A percentile compares a stretch with the other conserved stretches of the same genome.
Conservation (phyloP, 1,140 invertebrate species). For the Aphaenogaster ashmeadi region DNA sequence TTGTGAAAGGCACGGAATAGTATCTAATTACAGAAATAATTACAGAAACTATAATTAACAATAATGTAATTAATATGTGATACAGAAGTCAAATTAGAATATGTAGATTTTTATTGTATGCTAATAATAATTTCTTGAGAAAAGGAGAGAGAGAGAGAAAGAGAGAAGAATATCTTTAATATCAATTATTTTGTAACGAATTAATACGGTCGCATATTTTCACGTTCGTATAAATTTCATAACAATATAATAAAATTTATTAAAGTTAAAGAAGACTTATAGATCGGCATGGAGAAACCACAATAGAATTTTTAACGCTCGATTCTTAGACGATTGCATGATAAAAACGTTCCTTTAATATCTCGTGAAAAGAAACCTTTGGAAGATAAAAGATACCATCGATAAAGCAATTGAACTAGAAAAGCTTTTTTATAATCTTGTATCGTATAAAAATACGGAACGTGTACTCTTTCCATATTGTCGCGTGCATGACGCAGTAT, state of each 20-base stretch:
- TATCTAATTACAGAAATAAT: not conserved
- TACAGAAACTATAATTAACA: not conserved
- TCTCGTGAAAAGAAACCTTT: not conserved
- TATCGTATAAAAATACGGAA: not conserved
- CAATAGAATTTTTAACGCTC: not conserved
- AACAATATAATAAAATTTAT: not conserved
- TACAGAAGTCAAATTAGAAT: not conserved
- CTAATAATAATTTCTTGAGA: not conserved
- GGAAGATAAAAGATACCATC: not conserved
- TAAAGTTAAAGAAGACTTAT: not conserved
- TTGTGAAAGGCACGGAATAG: not conserved
- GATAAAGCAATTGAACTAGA: not conserved
- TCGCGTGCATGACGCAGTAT: not conserved
- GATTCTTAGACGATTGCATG: not conserved
- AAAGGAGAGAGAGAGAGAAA: not conserved
- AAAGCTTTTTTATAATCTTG: not conserved
- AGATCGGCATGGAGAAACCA: not conserved
- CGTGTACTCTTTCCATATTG: conserved; percentile 7
- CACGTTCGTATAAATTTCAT: not conserved
- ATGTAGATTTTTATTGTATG: not conserved
- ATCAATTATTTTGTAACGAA: not conserved
- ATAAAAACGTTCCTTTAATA: not conserved
- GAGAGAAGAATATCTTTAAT: not conserved
- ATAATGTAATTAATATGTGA: too few species aligned
- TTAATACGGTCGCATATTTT: not conserved